Base-by-base conservation (phyloP, 2,113 vertebrate species). In the Thamnophis sirtalis region DNA sequence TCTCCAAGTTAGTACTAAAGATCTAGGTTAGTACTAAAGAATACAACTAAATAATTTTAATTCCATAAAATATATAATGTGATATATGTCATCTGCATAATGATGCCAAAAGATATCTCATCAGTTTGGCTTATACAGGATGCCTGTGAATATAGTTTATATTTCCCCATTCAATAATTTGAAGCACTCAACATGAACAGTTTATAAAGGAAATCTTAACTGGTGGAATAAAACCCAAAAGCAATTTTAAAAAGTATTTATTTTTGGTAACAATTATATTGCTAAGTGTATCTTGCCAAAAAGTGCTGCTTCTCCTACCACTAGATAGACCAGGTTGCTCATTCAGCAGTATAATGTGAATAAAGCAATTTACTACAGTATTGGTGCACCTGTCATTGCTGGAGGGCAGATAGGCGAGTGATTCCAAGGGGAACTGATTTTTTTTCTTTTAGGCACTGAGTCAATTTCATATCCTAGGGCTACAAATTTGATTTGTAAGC, bases 21-120 rank as follows among this genome's bases (percentile, higher is more conserved):
- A 95, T 88, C 92, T 87, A 90, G 56, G 85, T 94, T 91, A 95
- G 94, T 96, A 96, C 94, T 96, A 96, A 91, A 96, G 94, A 95
- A 96, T 96, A 95, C 95, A 96, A 96, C 93, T 96, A 94, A 95
- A 92, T 95, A 97, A 96, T 43, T 0, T 93, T 95, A 96, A 96
- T 96, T 95, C 93, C 87, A 93, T 95, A 96, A 43, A 17, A 43
- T 38, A 80, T 17, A 80, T 21, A 80, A 80, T 21, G 1, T 21
- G 43, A 80, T 38, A 33, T 73, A 7, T 73, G n/a, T 38, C n/a
- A 19, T 38, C 15, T 80, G 33, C 17, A 38, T 80, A 80, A 43
- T 43, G 33, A 43, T 43, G 73, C 17, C n/a, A 21, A 38, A 38
- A 21, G 3, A 80, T 21, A 80, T 43, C 17, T 38, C 7, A 80